Conservation (phyloP, 2,797 vertebrate genomes). For the Acanthopagrus latus region DNA sequence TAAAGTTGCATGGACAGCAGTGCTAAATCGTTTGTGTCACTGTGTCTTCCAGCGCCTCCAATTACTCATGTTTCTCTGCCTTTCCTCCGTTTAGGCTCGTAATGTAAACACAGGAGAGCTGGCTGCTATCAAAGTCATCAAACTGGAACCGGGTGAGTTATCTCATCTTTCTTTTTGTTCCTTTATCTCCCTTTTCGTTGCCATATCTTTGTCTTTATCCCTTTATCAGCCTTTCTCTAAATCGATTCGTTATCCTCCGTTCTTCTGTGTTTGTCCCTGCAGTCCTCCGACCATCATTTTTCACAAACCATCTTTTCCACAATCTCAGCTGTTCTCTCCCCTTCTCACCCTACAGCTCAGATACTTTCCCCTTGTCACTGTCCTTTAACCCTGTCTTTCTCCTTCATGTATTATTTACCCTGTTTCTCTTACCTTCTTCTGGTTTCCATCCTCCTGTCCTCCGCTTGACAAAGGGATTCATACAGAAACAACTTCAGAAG, state of each 20-base stretch:
- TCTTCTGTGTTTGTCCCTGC: background rate
- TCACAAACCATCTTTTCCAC: conserved; percentile 9
- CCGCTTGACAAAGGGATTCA: conserved; percentile 8
- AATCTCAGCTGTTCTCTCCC: background rate
- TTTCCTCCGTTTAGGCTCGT: conserved; percentile 87
- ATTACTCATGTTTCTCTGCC: conserved; percentile 24
- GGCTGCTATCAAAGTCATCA: conserved; percentile 99
- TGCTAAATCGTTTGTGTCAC: background rate
- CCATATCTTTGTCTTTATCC: background rate
- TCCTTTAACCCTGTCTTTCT: background rate
- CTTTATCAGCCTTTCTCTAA: background rate
- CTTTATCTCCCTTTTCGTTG: background rate
- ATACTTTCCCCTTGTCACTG: background rate
- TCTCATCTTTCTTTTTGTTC: conserved; percentile 4
- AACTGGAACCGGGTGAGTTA: conserved; percentile 96
- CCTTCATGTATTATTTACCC: background rate
- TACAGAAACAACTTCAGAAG: background rate
- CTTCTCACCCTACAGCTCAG: background rate
- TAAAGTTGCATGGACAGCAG: background rate
- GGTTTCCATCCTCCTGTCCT: background rate
- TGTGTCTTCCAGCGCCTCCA: background rate
- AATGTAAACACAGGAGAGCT: conserved; percentile 98
- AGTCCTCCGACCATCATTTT: background rate
- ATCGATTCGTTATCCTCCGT: background rate
- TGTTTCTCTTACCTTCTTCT: background rate